Base-by-base conservation (phyloP, 2,113 vertebrate species). In the Lagopus leucura region DNA sequence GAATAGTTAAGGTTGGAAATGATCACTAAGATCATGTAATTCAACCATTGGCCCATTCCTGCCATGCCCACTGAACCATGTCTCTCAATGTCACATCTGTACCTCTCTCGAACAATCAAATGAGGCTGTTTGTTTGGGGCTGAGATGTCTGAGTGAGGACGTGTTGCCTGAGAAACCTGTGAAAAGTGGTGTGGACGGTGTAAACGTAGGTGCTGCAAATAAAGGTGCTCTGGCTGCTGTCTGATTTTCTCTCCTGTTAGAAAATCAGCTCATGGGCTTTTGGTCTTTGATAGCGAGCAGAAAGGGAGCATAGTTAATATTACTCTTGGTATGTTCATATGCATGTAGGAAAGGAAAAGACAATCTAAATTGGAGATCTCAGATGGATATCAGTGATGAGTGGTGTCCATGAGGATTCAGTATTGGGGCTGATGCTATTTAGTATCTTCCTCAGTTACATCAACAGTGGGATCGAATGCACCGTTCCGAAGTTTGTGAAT, bases 201-300 rank as follows among this genome's bases (percentile, higher is more conserved):
- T 32, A 54, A 83, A 60, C 63, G 16, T 25, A 0, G 0, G 3
- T 13, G 2, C 2, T 11, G 19, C 38, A 28, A 58, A 64, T 38
- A 38, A 36, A 20, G 11, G 8, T 78, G 9, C 47, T 0, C 0
- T 69, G 13, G 10, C n/a, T 80, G 43, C 2, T 48, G 9, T 24
- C 30, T 2, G 7, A 11, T 19, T 64, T 88, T 76, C 30, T 77
- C 30, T 85, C 36, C 50, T 57, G 13, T 32, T 4, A 16, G 32
- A 70, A 74, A 95, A 78, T 38, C 12, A 77, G 6, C 13, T 76
- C 73, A 22, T 40, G 66, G 43, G 36, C 14, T 45, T 89, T 90
- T 0, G 0, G 6, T 70, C 28, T 82, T 73, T 57, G 20, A 72
- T 70, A 18, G 15, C 13, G 21, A 40, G 30, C 40, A 60, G 67